Conservation (phyloP, 2,888 invertebrate genomes). For the Steinernema hermaphroditum region DNA sequence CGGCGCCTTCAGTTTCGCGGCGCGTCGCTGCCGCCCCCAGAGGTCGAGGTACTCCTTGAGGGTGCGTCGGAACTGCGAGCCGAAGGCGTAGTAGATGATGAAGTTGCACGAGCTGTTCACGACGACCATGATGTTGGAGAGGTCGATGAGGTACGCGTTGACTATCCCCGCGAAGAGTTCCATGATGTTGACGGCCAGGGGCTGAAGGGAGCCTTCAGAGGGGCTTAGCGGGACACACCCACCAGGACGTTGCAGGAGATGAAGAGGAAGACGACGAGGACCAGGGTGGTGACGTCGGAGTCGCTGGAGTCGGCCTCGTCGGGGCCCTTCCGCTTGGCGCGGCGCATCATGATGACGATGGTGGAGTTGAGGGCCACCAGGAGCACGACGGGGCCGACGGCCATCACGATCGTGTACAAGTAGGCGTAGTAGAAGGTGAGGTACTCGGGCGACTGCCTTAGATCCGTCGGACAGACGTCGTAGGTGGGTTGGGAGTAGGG, state of each 20-base stretch:
- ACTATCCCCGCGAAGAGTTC: constrained; percentile 55
- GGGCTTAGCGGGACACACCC: too few relatives aligned
- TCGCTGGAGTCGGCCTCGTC: constrained; percentile 36
- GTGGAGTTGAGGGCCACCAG: constrained; percentile 56
- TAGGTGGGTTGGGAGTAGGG: constrained; percentile 52
- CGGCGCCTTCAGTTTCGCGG: constrained; percentile 3
- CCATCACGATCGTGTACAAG: constrained; percentile 62
- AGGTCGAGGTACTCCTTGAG: constrained; percentile 43
- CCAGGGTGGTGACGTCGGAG: constrained; percentile 60
- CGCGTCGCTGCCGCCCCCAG: not conserved
- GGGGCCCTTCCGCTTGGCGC: constrained; percentile 29
- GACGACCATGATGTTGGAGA: constrained; percentile 63
- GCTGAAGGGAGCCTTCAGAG: too few relatives aligned
- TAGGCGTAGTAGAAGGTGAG: constrained; percentile 59
- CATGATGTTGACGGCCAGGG: constrained; percentile 61
- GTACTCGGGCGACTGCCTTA: constrained; percentile 46
- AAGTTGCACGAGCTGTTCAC: constrained; percentile 63
- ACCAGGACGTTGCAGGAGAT: constrained; percentile 62
- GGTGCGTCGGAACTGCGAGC: constrained; percentile 57
- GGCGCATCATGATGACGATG: constrained; percentile 54
- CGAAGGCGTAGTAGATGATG: constrained; percentile 63
- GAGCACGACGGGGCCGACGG: constrained; percentile 59
- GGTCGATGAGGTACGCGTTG: constrained; percentile 61
- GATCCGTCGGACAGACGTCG: constrained; percentile 62
- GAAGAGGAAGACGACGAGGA: constrained; percentile 63